phyloP scores from a whole-genome alignment of 2,888 invertebrate species.

The Epiblema foenella region DNA sequence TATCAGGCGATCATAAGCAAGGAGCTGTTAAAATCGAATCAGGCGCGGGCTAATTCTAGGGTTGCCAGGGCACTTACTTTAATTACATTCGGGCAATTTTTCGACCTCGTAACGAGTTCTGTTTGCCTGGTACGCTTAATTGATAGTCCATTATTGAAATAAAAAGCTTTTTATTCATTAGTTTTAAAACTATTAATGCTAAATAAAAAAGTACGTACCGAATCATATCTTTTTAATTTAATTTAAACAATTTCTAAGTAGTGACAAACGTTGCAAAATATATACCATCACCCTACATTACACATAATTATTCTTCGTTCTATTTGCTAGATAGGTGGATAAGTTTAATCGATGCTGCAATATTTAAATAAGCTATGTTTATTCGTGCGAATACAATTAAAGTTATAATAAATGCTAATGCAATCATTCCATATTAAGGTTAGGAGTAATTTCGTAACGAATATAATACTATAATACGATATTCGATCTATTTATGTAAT shows the following conservation, averaged over 20 bases:
- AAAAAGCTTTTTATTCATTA: conserved; percentile 2
- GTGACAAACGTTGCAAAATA: not conserved
- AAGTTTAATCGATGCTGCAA: not conserved
- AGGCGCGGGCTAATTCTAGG: conserved; percentile 50
- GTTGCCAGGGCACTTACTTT: conserved; percentile 53
- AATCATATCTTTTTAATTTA: conserved; percentile 15
- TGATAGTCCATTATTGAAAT: conserved; percentile 38
- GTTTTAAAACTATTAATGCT: not conserved
- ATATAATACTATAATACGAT: no score
- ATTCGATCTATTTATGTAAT: no score
- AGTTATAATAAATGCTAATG: no score
- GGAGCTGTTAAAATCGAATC: conserved; percentile 69
- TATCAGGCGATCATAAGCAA: conserved; percentile 58
- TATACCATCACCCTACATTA: not conserved
- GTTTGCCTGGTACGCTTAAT: conserved; percentile 48
- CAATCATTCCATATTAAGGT: no score
- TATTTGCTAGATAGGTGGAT: not conserved
- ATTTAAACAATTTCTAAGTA: conserved; percentile 14
- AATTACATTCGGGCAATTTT: conserved; percentile 53
- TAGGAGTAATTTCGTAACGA: no score
- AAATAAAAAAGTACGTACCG: not conserved
- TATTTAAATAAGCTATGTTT: not conserved
- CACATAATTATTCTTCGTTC: not conserved
- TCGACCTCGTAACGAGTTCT: conserved; percentile 57
- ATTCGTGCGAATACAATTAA: no score